These are phyloP conservation scores for Tinea semifulvella DNA, from an alignment of 2,888 invertebrate species.

Conservation along the genomic window DNA sequence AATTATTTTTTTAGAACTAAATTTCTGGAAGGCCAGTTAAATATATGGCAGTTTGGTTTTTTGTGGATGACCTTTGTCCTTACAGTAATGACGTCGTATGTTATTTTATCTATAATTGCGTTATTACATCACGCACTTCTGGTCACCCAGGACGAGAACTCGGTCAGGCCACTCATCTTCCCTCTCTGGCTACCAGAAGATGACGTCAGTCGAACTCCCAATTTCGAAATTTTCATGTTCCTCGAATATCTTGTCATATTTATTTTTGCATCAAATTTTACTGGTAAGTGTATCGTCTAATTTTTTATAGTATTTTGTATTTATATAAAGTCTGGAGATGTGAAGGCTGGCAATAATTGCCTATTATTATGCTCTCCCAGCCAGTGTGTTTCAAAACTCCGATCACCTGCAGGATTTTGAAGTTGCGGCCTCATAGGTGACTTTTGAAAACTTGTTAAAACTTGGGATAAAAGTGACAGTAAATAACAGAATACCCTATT, in stretches of 20 bases:
- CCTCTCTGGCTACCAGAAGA: conserved; percentile 43
- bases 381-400: too few species aligned
- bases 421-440: too few species aligned
- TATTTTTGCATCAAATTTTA: conserved; percentile 28
- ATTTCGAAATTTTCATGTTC: conserved; percentile 38
- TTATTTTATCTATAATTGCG: conserved; percentile 24
- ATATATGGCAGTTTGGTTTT: conserved; percentile 38
- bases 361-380: too few species aligned
- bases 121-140: conserved; percentile 35
- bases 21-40: conserved; percentile 36
- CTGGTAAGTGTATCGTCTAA: conserved; percentile 28
- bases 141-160: conserved; percentile 32
- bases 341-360: too few species aligned
- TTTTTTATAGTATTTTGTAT: conserved; percentile 7
- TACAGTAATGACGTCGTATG: conserved; percentile 23
- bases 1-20: conserved; percentile 35
- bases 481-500: too few species aligned
- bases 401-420: too few species aligned
- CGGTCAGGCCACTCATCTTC: conserved; percentile 34
- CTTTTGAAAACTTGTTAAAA: too few species aligned
- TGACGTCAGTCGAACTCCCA: conserved; percentile 40
- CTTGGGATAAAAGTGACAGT: too few species aligned
- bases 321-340: too few species aligned
- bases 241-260: conserved; percentile 21
- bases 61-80: conserved; percentile 29